Base-by-base conservation (phyloP, 1,140 invertebrate species). In the Drosophila carrolli region DNA sequence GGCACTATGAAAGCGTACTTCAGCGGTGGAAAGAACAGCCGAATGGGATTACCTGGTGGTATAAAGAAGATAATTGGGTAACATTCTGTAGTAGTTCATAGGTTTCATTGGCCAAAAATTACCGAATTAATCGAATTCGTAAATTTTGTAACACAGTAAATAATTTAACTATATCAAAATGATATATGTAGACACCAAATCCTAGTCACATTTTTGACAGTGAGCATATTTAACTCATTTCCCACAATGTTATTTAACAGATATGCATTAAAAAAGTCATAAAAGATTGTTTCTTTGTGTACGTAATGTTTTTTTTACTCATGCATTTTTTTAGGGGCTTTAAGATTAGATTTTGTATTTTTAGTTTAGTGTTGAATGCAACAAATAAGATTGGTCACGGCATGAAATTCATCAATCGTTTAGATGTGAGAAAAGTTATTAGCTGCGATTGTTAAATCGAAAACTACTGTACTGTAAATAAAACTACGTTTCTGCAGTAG, bases 1-100 rank as follows among this genome's bases (percentile, higher is more conserved):
- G 95, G 95, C 61, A 94, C 84, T 11, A 95, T 85, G 14, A 96
- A 92, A 23, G 93, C 94, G 88, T 95, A 93, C 90, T 94, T 92
- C 47, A 95, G 93, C 41, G 95, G 93, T 9, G 94, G 94, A 78
- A 96, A 95, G 29, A 95, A 89, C 44, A 93, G 93, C 81, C 93
- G 93, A 41, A 95, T 91, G 71, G 92, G 84, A 67, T 93, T 93
- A 76, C 95, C 95, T 94, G 91, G 27, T 70, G 35, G 58, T 9
- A 51, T 16, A 57, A 11, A 27, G 14, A 14, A 23, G 58, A 54
- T 13, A 38, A n/a, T 27, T 9, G 38, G 32, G 10, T 37, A 13
- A 8, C 6, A 7, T 32, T 4, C 1, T 6, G 4, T 19, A 9
- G 4, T 1, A 16, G 16, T 14, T n/a, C 13, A n/a, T 16, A 16